Evolutionary conservation across 2,113 vertebrate species (phyloP), one percentile per base, ranked within the genome.

Genomic region (Takifugu bimaculatus): DNA sequence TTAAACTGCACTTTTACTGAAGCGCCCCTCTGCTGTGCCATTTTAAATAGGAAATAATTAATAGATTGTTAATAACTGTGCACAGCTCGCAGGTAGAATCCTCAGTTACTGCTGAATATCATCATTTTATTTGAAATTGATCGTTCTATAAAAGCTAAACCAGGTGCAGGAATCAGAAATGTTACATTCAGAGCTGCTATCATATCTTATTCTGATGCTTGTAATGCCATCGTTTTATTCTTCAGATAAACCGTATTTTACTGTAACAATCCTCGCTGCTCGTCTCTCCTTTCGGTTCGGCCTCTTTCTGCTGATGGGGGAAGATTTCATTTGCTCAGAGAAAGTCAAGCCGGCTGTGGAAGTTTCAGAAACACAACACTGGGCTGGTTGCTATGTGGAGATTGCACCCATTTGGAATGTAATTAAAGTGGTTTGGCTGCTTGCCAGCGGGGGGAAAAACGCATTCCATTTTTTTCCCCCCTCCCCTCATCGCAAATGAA

Each of bases 371-470:
- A 83, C 78, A 86, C 75, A 86, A 87, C 77, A 53, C 35, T 50
- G 77, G 20, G 68, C 63, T 67, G 75, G 82, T 82, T 78, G 73
- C 79, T 83, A 68, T 65, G 75, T 73, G 69, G 65, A 78, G 81
- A 76, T 77, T 79, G 82, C 47, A 59, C 78, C 74, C 80, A 81
- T 87, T 89, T 83, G 84, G 82, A 88, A 80, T 88, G 83, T 83
- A 83, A 80, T 83, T 88, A 86, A 86, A 84, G 84, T 74, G 86
- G 75, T 81, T 84, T 82, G 85, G 89, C 81, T 68, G 78, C 60
- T 65, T 61, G 83, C 87, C 89, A 86, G 70, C 68, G 53, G 44
- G 44, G 44, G 44, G 14, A 11, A 74, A 74, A 66, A 59, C 56
- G 60, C 57, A 66, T 77, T 75, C 67, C 65, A 63, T 72, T 78